phyloP scores from a whole-genome alignment of 1,140 invertebrate species.

The Megathymus violae region DNA sequence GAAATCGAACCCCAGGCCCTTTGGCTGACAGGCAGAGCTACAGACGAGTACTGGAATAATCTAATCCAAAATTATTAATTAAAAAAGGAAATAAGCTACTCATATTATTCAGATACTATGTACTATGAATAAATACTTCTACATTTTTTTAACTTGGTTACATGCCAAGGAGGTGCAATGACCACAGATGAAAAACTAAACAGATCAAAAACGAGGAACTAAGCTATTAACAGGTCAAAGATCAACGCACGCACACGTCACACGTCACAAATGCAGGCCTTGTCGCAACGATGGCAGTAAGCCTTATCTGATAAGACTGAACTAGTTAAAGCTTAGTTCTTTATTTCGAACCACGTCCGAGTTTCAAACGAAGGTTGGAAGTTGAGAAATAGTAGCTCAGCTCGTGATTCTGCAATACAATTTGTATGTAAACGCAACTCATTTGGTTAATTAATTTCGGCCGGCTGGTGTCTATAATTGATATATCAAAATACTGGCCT shows the following conservation, averaged over 20 bases:
- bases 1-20: too few species aligned
- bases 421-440: conserved; percentile 22
- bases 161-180: too few species aligned
- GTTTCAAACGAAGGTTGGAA: not conserved
- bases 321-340: conserved; percentile 5
- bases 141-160: too few species aligned
- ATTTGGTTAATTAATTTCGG: conserved; percentile 40
- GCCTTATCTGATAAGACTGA: conserved; percentile 14
- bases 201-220: not conserved
- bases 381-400: conserved; percentile 14
- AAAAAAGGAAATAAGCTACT: too few species aligned
- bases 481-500: conserved; percentile 52
- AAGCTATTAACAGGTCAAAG: not conserved
- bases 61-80: too few species aligned
- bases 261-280: not conserved
- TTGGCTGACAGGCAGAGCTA: too few species aligned
- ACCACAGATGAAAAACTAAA: too few species aligned
- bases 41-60: too few species aligned
- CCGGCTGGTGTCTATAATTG: conserved; percentile 45
- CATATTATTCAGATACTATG: too few species aligned
- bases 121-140: too few species aligned
- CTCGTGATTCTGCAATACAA: conserved; percentile 6
- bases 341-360: not conserved
- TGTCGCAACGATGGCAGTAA: conserved; percentile 12
- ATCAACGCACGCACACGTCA: conserved; percentile 3